Conservation (phyloP, 2,888 invertebrate genomes). For the Apamea anceps region DNA sequence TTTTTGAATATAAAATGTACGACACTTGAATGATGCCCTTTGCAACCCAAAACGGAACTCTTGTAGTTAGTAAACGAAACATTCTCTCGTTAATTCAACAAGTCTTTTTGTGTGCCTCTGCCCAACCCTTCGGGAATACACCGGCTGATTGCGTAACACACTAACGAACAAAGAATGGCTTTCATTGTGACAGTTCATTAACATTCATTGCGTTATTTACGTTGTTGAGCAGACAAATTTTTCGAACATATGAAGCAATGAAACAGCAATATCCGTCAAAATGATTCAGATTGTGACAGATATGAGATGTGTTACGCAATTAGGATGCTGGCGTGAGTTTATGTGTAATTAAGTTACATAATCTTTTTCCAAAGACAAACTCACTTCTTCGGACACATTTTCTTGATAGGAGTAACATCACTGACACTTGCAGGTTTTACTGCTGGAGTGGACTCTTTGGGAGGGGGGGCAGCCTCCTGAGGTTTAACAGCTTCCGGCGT, state of each 20-base stretch:
- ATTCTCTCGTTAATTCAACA: not conserved
- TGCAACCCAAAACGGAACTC: not conserved
- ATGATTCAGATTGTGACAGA: no score
- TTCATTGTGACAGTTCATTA: no score
- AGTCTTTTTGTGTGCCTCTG: not conserved
- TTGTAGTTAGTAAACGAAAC: not conserved
- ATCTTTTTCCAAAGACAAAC: constrained; percentile 48
- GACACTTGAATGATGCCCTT: not conserved
- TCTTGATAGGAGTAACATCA: constrained; percentile 54
- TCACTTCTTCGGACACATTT: constrained; percentile 75
- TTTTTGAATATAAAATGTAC: no score
- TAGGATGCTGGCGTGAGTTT: not conserved
- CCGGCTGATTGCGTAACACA: no score
- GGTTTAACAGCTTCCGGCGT: constrained; percentile 6
- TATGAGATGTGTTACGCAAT: not conserved
- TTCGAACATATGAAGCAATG: no score
- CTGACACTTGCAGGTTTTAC: constrained; percentile 54
- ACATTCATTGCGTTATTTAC: no score
- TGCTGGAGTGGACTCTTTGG: constrained; percentile 48
- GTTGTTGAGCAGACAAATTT: no score
- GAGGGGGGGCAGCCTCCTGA: not conserved
- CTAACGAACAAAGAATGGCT: no score
- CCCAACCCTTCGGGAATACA: not conserved
- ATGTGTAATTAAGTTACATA: not conserved
- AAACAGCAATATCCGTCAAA: no score